Evolutionary conservation across 2,113 vertebrate genomes (phyloP), one percentile per base, ranked within the genome.

Genomic region (Tauraco erythrolophus): DNA sequence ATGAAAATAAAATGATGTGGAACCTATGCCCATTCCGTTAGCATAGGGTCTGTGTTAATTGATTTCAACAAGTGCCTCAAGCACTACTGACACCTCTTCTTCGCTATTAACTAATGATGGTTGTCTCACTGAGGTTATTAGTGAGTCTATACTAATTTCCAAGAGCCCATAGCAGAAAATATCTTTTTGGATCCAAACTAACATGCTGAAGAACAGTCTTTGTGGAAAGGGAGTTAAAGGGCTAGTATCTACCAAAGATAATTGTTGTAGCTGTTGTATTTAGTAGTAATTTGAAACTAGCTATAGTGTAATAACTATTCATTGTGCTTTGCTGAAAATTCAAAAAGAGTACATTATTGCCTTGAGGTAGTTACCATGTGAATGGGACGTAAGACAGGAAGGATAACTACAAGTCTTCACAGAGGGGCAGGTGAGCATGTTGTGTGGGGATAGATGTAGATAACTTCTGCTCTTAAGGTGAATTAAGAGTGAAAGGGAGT

Each of bases 21-120:
- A 89, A 84, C 13, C 43, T 79, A 4, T 78, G 70, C 56, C 35
- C 92, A 13, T 90, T 92, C 43, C 1, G 0, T 91, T 79, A 82
- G 48, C 53, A 25, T 8, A 39, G 27, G 25, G 7, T 78, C 45
- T 6, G 1, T 70, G 61, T 82, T 94, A 92, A 89, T 48, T 90
- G 91, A 66, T 91, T 88, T 95, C 87, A 97, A 39, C 54, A 45
- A 41, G 81, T 81, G 72, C 54, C 71, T 97, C 81, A 92, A 97
- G 95, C 48, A 72, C 80, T 76, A 35, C 71, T 84, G 80, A 92
- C 27, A 85, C 43, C 58, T 94, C 85, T 81, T 87, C 70, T 92
- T 95, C 7, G 5, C 83, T 89, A 23, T 92, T 95, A 78, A 43
- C 76, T 93, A 48, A 68, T 87, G 94, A 94, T 76, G 75, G 41